phyloP scores from a whole-genome alignment of 2,888 invertebrate genomes.

The Willowsia nigromaculata region DNA sequence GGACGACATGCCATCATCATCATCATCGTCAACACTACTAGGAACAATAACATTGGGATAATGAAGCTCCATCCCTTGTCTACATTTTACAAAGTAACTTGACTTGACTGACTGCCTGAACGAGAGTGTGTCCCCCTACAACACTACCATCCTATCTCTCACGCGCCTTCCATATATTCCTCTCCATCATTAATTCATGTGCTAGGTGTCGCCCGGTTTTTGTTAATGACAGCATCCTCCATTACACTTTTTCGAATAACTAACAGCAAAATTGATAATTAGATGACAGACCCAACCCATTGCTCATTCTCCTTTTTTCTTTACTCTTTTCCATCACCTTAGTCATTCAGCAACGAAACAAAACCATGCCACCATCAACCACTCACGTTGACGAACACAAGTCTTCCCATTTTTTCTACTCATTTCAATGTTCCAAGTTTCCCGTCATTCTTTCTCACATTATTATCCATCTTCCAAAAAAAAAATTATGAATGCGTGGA shows the following conservation, averaged over 20 bases:
- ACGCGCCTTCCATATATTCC: slow-evolving; percentile 21
- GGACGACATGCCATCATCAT: slow-evolving; percentile 57
- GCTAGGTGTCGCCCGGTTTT: slow-evolving; percentile 67
- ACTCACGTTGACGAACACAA: slow-evolving; percentile 45
- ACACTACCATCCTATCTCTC: slow-evolving; percentile 14
- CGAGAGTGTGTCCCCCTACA: slow-evolving; percentile 26
- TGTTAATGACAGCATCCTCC: slow-evolving; percentile 71
- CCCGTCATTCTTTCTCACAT: not conserved
- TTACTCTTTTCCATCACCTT: slow-evolving; percentile 53
- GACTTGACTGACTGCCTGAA: slow-evolving; percentile 45
- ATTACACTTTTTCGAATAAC: slow-evolving; percentile 59
- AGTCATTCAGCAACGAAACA: slow-evolving; percentile 18
- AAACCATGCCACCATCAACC: not conserved
- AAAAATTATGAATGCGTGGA: not conserved
- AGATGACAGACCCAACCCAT: slow-evolving; percentile 71
- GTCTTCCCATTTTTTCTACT: slow-evolving; percentile 23
- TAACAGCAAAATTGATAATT: slow-evolving; percentile 73
- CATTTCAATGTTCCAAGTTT: not conserved
- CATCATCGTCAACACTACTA: not conserved
- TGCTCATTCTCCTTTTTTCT: slow-evolving; percentile 52
- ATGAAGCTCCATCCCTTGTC: slow-evolving; percentile 65
- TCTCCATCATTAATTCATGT: slow-evolving; percentile 66
- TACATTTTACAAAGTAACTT: slow-evolving; percentile 44
- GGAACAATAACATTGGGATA: slow-evolving; percentile 24
- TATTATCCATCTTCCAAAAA: slow-evolving; percentile 1